A percentile compares a stretch with the other conserved stretches of the same genome.
These are phyloP conservation scores for Antheraea pernyi DNA, from an alignment of 1,140 invertebrate genomes.

Conservation along the genomic window DNA sequence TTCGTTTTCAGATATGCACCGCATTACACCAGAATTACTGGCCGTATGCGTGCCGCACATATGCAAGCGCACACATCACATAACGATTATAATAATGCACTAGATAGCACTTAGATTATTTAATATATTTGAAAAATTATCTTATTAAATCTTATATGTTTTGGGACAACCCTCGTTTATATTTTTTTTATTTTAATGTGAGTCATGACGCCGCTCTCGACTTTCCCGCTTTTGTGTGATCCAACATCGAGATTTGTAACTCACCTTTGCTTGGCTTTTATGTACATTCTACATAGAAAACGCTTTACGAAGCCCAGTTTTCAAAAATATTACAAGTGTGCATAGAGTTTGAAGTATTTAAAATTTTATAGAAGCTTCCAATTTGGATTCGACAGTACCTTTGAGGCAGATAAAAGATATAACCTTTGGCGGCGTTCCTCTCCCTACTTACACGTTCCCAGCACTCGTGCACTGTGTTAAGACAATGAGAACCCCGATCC, in stretches of 20 bases:
- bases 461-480: not conserved
- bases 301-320: no score
- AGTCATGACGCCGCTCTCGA: conserved; percentile 71
- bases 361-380: no score
- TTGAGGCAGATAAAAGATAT: not conserved
- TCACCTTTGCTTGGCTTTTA: conserved; percentile 2
- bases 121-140: conserved; percentile 59
- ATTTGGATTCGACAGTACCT: no score
- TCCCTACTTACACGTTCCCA: not conserved
- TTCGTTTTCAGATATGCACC: conserved; percentile 79
- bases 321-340: no score
- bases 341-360: no score
- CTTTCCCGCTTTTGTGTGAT: conserved; percentile 57
- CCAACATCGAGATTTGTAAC: conserved; percentile 25
- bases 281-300: not conserved
- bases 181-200: conserved; percentile 42
- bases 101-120: conserved; percentile 76
- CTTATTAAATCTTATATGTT: conserved; percentile 70
- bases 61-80: conserved; percentile 78
- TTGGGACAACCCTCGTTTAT: conserved; percentile 79
- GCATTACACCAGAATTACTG: conserved; percentile 79
- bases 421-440: not conserved
- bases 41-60: conserved; percentile 78
- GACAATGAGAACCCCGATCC: not conserved
- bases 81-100: conserved; percentile 74